Evolutionary conservation across 2,113 vertebrate species (phyloP), one percentile per base, ranked within the genome.

Genomic region (Mus pahari): DNA sequence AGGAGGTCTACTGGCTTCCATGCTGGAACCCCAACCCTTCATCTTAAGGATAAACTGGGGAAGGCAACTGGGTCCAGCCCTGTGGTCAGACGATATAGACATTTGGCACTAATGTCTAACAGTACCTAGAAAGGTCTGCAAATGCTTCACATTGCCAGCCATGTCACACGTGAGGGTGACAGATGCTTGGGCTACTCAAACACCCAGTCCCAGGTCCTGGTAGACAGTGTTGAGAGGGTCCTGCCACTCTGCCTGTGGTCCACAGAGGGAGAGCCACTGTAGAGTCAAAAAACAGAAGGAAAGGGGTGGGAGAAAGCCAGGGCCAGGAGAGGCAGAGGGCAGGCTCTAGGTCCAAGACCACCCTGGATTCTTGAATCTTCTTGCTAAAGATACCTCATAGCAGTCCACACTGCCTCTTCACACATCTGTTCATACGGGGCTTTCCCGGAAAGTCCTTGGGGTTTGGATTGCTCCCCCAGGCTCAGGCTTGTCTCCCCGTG

Each of bases 321-420:
- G 50, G 53, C 20, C 78, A 13, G 55, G 22, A 86, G 79, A 31
- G 39, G 53, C 14, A 7, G 0, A 20, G 14, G 1, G 6, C 1
- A 50, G 26, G 9, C 8, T 42, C 58, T 10, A n/a, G 31, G 16
- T 31, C 6, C 53, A 64, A 42, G 28, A 70, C 31, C n/a, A 45
- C 48, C 26, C 0, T 0, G 9, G 60, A 45, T 20, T 13, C 60
- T 58, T 55, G 68, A 22, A 10, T 17, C 31, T 28, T 33, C 71
- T 10, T n/a, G 39, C 39, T 42, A 13, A 73, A 55, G 70, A 55
- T 4, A 26, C 31, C 33, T 53, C 64, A 36, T 5, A 28, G 64
- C 58, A 33, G 45, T 3, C 14, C 6, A 14, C 3, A 5, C 14
- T 10, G 3, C 17, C 53, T 4, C 2, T 26, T 33, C 12, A 4